These are phyloP conservation scores for Charina bottae DNA, from an alignment of 2,113 vertebrate species.

Conservation along the genomic window DNA sequence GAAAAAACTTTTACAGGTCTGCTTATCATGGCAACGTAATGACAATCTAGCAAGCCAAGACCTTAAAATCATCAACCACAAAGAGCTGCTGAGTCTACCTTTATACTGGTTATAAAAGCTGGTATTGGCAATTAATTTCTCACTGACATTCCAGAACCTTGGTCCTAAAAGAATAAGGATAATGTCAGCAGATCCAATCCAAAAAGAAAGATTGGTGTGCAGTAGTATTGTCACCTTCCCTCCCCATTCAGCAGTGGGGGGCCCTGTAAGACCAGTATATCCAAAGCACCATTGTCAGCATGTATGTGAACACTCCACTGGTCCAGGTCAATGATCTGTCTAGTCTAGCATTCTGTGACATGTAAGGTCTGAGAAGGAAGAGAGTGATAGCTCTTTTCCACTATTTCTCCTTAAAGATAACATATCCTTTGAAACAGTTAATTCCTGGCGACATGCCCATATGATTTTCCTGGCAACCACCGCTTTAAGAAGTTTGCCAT, in stretches of 20 bases:
- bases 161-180: not conserved
- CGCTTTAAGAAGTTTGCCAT: not conserved
- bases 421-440: not conserved
- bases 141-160: not conserved
- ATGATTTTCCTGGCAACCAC: not conserved
- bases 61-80: conserved; percentile 1
- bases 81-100: not conserved
- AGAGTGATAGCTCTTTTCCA: not conserved
- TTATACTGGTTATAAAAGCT: not conserved
- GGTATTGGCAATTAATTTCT: not conserved
- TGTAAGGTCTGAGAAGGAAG: not conserved
- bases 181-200: not conserved
- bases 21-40: not conserved
- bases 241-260: not conserved
- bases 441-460: not conserved
- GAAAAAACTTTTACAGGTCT: not conserved
- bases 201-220: not conserved
- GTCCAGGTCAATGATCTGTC: not conserved
- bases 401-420: not conserved
- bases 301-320: not conserved
- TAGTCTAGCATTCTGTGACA: not conserved
- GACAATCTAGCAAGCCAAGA: not conserved
- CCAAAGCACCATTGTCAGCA: not conserved
- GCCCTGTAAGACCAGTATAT: not conserved
- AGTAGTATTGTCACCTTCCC: not conserved